Percentiles rank a stretch among this genome's conserved stretches.
Conservation (phyloP, 1,140 invertebrate genomes). For the Armadillidium nasatum region DNA sequence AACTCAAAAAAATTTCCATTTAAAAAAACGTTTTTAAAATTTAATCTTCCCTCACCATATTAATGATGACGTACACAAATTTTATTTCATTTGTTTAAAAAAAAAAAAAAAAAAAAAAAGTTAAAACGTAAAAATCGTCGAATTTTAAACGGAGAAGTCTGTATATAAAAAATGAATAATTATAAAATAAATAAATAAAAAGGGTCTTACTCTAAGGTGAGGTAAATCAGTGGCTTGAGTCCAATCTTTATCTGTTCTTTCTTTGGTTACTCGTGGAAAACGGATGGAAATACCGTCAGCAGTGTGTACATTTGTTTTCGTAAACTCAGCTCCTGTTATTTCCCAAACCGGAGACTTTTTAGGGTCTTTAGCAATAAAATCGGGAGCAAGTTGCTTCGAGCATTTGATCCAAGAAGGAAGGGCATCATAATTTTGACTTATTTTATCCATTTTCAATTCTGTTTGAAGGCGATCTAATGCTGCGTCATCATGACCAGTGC, state of each 20-base stretch:
- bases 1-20: too few relatives aligned
- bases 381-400: conserved; percentile 76
- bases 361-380: conserved; percentile 79
- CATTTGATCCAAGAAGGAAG: conserved; percentile 76
- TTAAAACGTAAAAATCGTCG: too few relatives aligned
- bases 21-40: too few relatives aligned
- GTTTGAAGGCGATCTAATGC: conserved; percentile 65
- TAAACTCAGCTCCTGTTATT: conserved; percentile 88
- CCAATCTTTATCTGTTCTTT: conserved; percentile 79
- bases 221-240: conserved; percentile 63
- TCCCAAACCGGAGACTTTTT: conserved; percentile 80
- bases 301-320: conserved; percentile 78
- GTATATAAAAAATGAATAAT: too few relatives aligned
- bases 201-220: conserved; percentile 29
- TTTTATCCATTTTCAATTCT: conserved; percentile 73
- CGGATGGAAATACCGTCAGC: conserved; percentile 86
- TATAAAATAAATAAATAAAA: too few relatives aligned
- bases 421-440: conserved; percentile 64
- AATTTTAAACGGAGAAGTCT: too few relatives aligned
- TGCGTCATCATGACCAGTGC: conserved; percentile 79
- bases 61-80: too few relatives aligned
- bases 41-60: too few relatives aligned
- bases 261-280: conserved; percentile 79
- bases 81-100: too few relatives aligned
- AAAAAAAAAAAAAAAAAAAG: too few relatives aligned